Evolutionary conservation across 2,888 invertebrate species (phyloP), one percentile per base, ranked within the genome.

Genomic region (Chaetogeoica ovagalla): DNA sequence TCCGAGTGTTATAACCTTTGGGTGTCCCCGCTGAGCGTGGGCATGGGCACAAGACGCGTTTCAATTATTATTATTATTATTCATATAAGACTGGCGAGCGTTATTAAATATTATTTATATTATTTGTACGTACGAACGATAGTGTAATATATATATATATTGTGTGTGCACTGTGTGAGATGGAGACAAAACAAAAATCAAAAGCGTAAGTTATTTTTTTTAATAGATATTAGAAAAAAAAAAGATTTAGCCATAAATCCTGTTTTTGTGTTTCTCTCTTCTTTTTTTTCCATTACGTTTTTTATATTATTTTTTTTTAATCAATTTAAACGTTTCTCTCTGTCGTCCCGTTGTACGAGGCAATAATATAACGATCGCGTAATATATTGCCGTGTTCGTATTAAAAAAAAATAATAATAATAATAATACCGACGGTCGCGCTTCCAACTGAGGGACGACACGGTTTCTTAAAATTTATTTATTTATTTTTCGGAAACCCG

Each of bases 231-330:
- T 79, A 79, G 69, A 70, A 79, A 79, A 62, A 70, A 70, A 79
- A 79, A 62, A 70, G 70, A 79, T 79, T 79, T 79, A 71, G 70
- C 79, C 62, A 65, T 79, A 79, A 79, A 79, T 79, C 79, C 71
- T 79, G 71, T 79, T 79, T 62, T 79, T 62, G 17, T 77, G n/a
- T 62, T 30, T 63, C 39, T 69, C 60, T 59, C 8, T 77, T 62
- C n/a, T 69, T 52, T 66, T 43, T 37, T 30, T 30, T 30, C 30
- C 30, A 30, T 30, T 30, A 30, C 30, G 1, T 2, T 30, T 30
- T 30, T 30, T 2, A 2, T 30, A 30, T 30, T 30, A 30, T 30
- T 75, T 52, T 77, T 63, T 79, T 79, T 79, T 71, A 71, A 79
- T 70, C 70, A 70, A 79, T 70, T 79, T 79, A 55, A 70, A 79